Evolutionary conservation across 1,140 invertebrate genomes (phyloP).

Genomic region (Ceratosolen fusciceps): DNA sequence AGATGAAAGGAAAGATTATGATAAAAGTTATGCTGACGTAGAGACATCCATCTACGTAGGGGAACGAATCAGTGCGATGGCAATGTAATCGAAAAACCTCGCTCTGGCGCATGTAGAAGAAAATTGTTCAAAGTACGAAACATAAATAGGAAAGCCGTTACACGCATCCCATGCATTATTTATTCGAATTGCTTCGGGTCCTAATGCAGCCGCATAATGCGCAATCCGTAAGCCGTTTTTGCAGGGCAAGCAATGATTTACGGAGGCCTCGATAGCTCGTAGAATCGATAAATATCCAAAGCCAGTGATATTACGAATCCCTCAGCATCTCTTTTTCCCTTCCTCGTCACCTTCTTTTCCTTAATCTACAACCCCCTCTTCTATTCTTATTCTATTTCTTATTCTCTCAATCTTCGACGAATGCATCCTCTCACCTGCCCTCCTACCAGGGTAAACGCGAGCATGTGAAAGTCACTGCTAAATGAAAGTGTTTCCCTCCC

Average conservation of each 20-base stretch:
- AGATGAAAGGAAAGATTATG: too few relatives aligned
- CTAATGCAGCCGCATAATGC: background rate
- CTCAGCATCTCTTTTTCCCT: background rate
- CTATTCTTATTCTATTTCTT: too few relatives aligned
- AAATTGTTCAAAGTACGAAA: background rate
- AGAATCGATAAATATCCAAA: slow-evolving; percentile 31
- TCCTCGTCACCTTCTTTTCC: too few relatives aligned
- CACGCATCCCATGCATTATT: slow-evolving; percentile 18
- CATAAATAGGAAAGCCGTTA: background rate
- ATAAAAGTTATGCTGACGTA: background rate
- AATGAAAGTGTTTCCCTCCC: background rate
- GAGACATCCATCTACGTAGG: too few relatives aligned
- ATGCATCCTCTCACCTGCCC: too few relatives aligned
- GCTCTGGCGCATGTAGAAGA: too few relatives aligned
- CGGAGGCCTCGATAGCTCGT: slow-evolving; percentile 1
- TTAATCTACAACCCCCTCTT: too few relatives aligned
- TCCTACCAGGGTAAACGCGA: background rate
- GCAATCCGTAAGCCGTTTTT: background rate
- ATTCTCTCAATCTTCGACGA: background rate
- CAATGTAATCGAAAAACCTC: slow-evolving; percentile 13
- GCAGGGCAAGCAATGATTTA: slow-evolving; percentile 25
- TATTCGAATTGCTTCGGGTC: background rate
- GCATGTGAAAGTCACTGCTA: background rate
- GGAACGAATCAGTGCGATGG: background rate
- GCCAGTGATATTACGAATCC: background rate